Evolutionary conservation across 2,797 vertebrate species (phyloP).

Genomic region (Rhyacichthys aspro): DNA sequence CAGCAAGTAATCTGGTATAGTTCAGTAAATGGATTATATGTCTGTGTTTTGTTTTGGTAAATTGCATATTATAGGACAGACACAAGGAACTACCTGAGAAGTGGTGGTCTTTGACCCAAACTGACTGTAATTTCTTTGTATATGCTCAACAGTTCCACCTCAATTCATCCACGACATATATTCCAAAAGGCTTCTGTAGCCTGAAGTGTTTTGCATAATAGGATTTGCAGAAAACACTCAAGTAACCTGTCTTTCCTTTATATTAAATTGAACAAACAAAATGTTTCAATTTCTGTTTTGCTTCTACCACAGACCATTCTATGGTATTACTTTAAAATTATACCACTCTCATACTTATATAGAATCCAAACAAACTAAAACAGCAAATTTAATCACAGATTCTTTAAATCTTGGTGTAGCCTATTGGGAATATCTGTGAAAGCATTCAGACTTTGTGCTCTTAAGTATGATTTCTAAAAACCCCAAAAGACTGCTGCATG

Average conservation of each 20-base stretch:
- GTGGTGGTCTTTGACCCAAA: neutral
- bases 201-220: slow-evolving; percentile 12
- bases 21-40: neutral
- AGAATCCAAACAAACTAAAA: too few relatives aligned
- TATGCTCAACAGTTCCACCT: neutral
- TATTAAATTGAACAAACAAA: slow-evolving; percentile 5
- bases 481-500: slow-evolving; percentile 53
- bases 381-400: neutral
- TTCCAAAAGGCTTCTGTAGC: slow-evolving; percentile 5
- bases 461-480: slow-evolving; percentile 52
- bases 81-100: neutral
- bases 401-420: neutral
- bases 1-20: too few relatives aligned
- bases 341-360: too few relatives aligned
- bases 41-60: neutral
- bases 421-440: neutral
- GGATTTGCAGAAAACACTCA: slow-evolving; percentile 9
- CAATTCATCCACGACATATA: slow-evolving; percentile 1
- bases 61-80: neutral
- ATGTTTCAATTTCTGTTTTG: slow-evolving; percentile 5
- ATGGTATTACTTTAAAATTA: neutral
- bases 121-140: slow-evolving; percentile 3
- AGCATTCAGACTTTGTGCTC: slow-evolving; percentile 33
- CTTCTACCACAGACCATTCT: neutral
- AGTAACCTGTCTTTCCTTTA: slow-evolving; percentile 8